These are phyloP conservation scores for Anthopleura sola DNA, from an alignment of 64 coral and sea anemone species.

Conservation along the genomic window DNA sequence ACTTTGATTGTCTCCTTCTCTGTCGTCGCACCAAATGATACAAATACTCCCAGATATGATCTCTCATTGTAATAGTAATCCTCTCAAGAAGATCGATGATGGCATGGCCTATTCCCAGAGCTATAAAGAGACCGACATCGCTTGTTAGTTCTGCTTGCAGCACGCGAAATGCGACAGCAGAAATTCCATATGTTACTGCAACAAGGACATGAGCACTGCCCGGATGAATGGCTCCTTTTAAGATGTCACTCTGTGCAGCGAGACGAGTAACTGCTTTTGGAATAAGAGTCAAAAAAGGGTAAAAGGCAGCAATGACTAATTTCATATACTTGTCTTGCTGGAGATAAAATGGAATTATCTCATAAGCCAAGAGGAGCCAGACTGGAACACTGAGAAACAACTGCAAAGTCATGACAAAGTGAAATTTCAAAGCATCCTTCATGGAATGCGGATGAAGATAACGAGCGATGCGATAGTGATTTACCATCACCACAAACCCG, in stretches of 20 bases:
- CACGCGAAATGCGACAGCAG: constrained; percentile 60
- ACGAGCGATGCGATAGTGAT: constrained; percentile 13
- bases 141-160: constrained; percentile 13
- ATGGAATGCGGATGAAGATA: not conserved
- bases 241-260: constrained; percentile 31
- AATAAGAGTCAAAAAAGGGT: constrained; percentile 28
- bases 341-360: not conserved
- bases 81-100: not conserved
- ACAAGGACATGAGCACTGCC: constrained; percentile 46
- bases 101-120: constrained; percentile 42
- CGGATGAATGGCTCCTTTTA: constrained; percentile 43
- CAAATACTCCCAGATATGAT: constrained; percentile 66
- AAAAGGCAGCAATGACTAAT: constrained; percentile 7
- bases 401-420: constrained; percentile 30
- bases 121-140: constrained; percentile 20
- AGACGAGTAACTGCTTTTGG: constrained; percentile 48
- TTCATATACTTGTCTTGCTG: not conserved
- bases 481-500: constrained; percentile 2
- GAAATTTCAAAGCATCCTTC: not conserved
- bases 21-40: constrained; percentile 15
- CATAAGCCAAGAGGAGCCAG: not conserved
- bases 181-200: constrained; percentile 28
- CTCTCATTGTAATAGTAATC: constrained; percentile 74
- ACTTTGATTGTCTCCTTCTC: not conserved
- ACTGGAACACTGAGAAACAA: not conserved